Percentiles rank a stretch among this genome's conserved stretches.
phyloP scores from a whole-genome alignment of 2,797 vertebrate genomes.

The Diplodus puntazzo region DNA sequence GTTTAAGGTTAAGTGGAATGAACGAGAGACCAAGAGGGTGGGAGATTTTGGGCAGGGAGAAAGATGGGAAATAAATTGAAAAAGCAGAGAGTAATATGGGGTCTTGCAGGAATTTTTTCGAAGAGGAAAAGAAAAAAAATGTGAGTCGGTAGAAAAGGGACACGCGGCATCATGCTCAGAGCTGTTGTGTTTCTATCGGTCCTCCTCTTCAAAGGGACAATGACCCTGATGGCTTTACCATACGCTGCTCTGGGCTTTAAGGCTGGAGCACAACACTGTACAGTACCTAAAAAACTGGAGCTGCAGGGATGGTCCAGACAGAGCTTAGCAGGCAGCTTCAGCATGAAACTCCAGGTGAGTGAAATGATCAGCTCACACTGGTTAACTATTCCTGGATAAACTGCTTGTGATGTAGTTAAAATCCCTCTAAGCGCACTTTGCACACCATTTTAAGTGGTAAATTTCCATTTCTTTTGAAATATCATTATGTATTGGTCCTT shows the following conservation, averaged over 20 bases:
- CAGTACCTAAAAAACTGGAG: conserved; percentile 37
- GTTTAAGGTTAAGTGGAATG: conserved; percentile 61
- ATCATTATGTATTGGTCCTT: no score
- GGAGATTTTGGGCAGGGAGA: conserved; percentile 43
- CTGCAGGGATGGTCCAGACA: background rate
- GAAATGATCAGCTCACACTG: background rate
- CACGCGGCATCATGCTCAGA: conserved; percentile 74
- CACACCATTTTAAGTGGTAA: no score
- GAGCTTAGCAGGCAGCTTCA: conserved; percentile 23
- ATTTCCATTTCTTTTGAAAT: no score
- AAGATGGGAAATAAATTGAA: conserved; percentile 73
- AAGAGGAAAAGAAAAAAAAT: conserved; percentile 39
- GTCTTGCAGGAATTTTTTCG: conserved; percentile 75
- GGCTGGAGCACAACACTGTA: conserved; percentile 35
- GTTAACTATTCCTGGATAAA: background rate
- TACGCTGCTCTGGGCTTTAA: conserved; percentile 51
- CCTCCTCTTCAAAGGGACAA: conserved; percentile 65
- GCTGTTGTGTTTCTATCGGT: conserved; percentile 81
- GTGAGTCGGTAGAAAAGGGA: conserved; percentile 68
- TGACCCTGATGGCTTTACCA: conserved; percentile 70
- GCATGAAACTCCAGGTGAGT: conserved; percentile 41
- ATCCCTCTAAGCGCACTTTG: no score
- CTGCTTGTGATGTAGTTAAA: no score
- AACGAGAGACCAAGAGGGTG: conserved; percentile 43
- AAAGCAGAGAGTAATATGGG: conserved; percentile 76